phyloP scores from a whole-genome alignment of 1,140 invertebrate genomes.

The Mercenaria mercenaria region DNA sequence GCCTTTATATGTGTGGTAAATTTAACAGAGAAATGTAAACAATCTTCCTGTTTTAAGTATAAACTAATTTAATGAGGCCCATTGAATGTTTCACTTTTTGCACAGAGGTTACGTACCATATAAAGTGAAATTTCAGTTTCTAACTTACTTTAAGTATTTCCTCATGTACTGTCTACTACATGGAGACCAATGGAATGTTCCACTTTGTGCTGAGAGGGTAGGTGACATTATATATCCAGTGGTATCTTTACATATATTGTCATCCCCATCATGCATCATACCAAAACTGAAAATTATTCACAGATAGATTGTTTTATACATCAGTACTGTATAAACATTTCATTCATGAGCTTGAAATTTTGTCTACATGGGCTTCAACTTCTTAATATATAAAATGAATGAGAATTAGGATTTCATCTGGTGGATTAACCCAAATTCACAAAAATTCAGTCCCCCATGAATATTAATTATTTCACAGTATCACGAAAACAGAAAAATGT shows the following conservation, averaged over 20 bases:
- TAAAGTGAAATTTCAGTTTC: conserved; percentile 84
- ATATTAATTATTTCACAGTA: no score
- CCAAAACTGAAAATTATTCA: conserved; percentile 90
- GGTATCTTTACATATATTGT: conserved; percentile 92
- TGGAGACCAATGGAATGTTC: conserved; percentile 90
- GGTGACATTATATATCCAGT: conserved; percentile 88
- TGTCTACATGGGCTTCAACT: not conserved
- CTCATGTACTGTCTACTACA: conserved; percentile 91
- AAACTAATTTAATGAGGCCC: conserved; percentile 95
- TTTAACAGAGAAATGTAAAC: no score
- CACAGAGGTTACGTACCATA: conserved; percentile 77
- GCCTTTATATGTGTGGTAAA: no score
- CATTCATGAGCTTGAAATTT: not conserved
- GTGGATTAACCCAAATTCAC: no score
- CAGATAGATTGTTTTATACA: no score
- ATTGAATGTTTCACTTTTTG: conserved; percentile 73
- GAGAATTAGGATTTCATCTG: no score
- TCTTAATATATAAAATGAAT: no score
- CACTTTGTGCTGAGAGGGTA: conserved; percentile 75
- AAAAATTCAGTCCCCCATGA: no score
- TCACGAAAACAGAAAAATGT: no score
- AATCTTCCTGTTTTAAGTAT: no score
- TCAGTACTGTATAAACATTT: not conserved
- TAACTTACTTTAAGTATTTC: conserved; percentile 78
- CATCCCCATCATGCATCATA: conserved; percentile 94